Base-by-base conservation (phyloP, 2,797 vertebrate genomes). In the Siniperca obscura region DNA sequence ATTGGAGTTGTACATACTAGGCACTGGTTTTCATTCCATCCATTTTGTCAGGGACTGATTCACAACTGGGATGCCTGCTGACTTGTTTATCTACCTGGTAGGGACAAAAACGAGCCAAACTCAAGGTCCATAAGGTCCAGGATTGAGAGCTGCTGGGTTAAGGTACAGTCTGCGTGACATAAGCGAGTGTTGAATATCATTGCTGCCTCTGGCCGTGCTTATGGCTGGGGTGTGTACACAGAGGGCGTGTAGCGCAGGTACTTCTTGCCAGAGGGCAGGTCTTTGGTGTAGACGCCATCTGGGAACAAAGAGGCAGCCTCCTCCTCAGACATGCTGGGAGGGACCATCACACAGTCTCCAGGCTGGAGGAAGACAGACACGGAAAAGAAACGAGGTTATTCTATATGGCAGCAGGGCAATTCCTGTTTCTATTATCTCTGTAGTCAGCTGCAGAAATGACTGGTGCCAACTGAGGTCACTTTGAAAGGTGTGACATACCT, bases 341-440 rank as follows among this genome's bases (percentile, higher is more conserved):
- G 94, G 0, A 99, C 97, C 97, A 98, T 98, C 78, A 98, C 97
- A 0, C 96, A 95, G 1, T 97, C 96, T 64, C 97, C 98, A 7
- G 91, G 91, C 98, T 99, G 78, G 34, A 74, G 38, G 60, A 5
- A 42, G 50, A 75, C 57, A 40, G 1, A 48, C 11, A 64, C 13
- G 42, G 21, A 60, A 50, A 25, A 44, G 17, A 61, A 40, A 72
- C 8, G 0, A n/a, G 42, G 65, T 78, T 42, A 34, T 19, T 70
- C 1, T 16, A n/a, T 11, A 13, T 2, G 22, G 40, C 72, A 62
- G 40, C 56, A 53, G 36, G 19, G 74, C 17, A 9, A 1, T 44
- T 69, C 40, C n/a, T 21, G 34, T 30, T 44, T 78, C 40, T 36
- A 1, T 76, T 68, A 10, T 78, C 48, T 65, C 50, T 69, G 40